These are phyloP conservation scores for Pedetes capensis DNA, from an alignment of 2,113 vertebrate genomes.

Conservation along the genomic window DNA sequence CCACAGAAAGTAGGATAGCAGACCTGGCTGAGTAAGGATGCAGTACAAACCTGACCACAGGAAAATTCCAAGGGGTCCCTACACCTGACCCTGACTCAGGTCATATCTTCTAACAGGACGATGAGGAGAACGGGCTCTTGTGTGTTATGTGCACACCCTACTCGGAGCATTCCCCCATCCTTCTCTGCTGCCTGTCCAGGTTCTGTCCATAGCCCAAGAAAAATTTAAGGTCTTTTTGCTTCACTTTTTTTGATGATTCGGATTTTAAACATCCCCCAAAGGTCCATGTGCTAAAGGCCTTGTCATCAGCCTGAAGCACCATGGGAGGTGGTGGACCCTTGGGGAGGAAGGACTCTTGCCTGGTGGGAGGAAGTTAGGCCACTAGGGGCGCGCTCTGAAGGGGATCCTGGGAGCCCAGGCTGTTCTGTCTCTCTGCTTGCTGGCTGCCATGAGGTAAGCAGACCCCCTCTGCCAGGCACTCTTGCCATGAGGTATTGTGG, in stretches of 20 bases:
- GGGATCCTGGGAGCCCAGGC: neutral
- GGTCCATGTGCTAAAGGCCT: no score
- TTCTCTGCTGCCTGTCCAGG: no score
- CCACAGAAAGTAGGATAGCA: neutral
- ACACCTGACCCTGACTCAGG: neutral
- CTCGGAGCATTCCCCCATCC: neutral
- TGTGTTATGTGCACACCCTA: fast-evolving
- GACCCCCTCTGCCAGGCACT: neutral
- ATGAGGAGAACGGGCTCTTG: neutral
- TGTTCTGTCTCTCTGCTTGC: no score
- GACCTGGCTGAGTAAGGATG: neutral
- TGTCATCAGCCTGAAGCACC: neutral
- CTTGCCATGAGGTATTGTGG: neutral
- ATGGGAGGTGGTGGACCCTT: neutral
- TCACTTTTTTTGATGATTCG: neutral
- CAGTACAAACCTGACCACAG: neutral
- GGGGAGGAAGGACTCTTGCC: neutral
- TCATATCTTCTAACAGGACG: neutral
- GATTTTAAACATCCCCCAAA: neutral
- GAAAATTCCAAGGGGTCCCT: neutral
- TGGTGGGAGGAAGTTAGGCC: neutral
- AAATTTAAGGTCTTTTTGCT: neutral
- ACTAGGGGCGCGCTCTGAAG: neutral
- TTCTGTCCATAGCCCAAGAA: neutral
- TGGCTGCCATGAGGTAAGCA: neutral